Evolutionary conservation across 2,113 vertebrate genomes (phyloP), one percentile per base, ranked within the genome.

Genomic region (Calypte anna): DNA sequence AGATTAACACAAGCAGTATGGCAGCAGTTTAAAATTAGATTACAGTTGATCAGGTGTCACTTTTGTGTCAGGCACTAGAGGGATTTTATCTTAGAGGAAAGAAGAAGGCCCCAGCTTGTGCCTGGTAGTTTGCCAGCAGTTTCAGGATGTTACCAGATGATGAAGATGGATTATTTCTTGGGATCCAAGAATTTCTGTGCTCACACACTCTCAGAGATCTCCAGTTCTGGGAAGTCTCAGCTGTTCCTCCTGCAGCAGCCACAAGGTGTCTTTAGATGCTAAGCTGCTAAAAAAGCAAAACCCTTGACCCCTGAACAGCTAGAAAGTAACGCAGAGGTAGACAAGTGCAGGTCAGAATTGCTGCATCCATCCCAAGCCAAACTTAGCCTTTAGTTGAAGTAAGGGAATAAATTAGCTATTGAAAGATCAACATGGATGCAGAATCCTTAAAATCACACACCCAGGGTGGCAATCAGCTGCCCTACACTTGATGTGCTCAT

Each of bases 1-100:
- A 19, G 10, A 3, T 54, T 54, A n/a, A 40, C 20, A 4, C 14
- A 50, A 8, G 6, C 0, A 0, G 6, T 28, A 68, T 63, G 62
- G 53, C 21, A 74, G 16, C 8, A 31, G 3, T 78, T 74, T 78
- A 25, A 25, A 46, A 81, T 50, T 68, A 25, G 19, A 33, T 67
- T 38, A 50, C 11, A 25, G 61, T 68, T 70, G 22, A 31, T 77
- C 31, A 58, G 54, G 28, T 70, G 19, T n/a, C 61, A 58, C 5
- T 66, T 73, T 31, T 73, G 0, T 54, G 43, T 63, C 46, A 40
- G 16, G 50, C 1, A 14, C 4, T 6, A 10, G 31, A 69, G 27
- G 28, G 30, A 9, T 24, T 5, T 86, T 55, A 16, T 78, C 21
- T 81, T 19, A n/a, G 46, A 54, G 86, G 23, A 59, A 63, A 64